phyloP scores from a whole-genome alignment of 2,888 invertebrate species.

The Mimumesa dahlbomi region DNA sequence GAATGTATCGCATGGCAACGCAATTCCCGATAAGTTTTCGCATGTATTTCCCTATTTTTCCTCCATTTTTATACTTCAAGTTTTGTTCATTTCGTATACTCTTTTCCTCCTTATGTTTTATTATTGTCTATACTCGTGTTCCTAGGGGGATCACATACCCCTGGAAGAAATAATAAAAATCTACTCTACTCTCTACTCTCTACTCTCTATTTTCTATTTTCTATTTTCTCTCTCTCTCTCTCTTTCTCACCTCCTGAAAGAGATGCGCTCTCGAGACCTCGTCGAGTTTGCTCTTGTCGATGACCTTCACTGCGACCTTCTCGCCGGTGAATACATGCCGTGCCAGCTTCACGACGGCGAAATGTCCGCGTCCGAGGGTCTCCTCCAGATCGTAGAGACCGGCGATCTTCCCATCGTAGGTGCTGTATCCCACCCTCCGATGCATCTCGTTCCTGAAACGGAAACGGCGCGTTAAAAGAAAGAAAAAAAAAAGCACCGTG shows the following conservation, averaged over 20 bases:
- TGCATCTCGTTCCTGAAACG: constrained; percentile 67
- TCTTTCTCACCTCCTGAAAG: constrained; percentile 91
- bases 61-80: too few relatives aligned
- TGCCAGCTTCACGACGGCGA: constrained; percentile 98
- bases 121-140: too few relatives aligned
- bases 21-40: too few relatives aligned
- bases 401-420: constrained; percentile 93
- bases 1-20: neutral
- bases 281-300: constrained; percentile 99
- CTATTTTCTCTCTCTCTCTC: too few relatives aligned
- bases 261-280: constrained; percentile 97
- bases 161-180: neutral
- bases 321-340: constrained; percentile 99
- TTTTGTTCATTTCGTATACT: too few relatives aligned
- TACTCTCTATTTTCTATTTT: too few relatives aligned
- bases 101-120: too few relatives aligned
- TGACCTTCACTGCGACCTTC: constrained; percentile 98
- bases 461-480: too few relatives aligned
- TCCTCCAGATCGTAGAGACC: constrained; percentile 98
- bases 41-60: too few relatives aligned
- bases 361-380: constrained; percentile 98
- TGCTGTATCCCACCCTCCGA: constrained; percentile 78
- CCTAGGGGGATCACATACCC: too few relatives aligned
- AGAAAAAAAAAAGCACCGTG: too few relatives aligned
- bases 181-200: too few relatives aligned